Conservation (phyloP, 2,113 vertebrate species). For the Brachirus orientalis region DNA sequence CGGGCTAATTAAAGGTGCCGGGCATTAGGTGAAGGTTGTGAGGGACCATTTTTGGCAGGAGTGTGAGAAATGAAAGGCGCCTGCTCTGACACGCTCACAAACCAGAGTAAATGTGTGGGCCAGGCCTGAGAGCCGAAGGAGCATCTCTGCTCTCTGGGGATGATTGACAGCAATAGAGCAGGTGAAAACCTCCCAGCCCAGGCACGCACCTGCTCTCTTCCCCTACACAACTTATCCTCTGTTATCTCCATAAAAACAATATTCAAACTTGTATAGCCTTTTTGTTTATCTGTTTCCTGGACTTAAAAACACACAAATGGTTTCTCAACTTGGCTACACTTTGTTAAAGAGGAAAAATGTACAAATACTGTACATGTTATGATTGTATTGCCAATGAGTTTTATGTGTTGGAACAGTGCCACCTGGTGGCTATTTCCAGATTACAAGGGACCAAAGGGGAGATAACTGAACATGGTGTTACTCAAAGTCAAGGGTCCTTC, state of each 20-base stretch:
- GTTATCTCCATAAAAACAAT: slow-evolving; percentile 41
- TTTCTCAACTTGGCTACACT: no score
- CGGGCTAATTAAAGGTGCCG: slow-evolving; percentile 54
- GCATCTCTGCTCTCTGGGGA: slow-evolving; percentile 42
- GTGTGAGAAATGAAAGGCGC: slow-evolving; percentile 45
- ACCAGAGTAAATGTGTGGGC: slow-evolving; percentile 61
- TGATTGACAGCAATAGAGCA: slow-evolving; percentile 45
- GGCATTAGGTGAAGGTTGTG: slow-evolving; percentile 21
- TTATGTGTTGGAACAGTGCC: slow-evolving; percentile 54
- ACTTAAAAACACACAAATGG: no score
- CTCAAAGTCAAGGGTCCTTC: background rate
- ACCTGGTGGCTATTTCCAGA: slow-evolving; percentile 56
- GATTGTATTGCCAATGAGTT: background rate
- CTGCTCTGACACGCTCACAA: slow-evolving; percentile 49
- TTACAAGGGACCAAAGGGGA: slow-evolving; percentile 39
- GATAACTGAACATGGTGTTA: background rate
- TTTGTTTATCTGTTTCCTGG: no score
- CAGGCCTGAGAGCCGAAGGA: slow-evolving; percentile 61
- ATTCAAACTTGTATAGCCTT: slow-evolving; percentile 26
- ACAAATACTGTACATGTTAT: no score
- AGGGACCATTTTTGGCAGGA: slow-evolving; percentile 46
- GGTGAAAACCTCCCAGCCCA: slow-evolving; percentile 44
- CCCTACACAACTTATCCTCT: slow-evolving; percentile 29
- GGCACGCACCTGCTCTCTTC: slow-evolving; percentile 46
- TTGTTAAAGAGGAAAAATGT: no score